Conservation (phyloP, 2,797 vertebrate species). For the Triplophysa bombifrons region DNA sequence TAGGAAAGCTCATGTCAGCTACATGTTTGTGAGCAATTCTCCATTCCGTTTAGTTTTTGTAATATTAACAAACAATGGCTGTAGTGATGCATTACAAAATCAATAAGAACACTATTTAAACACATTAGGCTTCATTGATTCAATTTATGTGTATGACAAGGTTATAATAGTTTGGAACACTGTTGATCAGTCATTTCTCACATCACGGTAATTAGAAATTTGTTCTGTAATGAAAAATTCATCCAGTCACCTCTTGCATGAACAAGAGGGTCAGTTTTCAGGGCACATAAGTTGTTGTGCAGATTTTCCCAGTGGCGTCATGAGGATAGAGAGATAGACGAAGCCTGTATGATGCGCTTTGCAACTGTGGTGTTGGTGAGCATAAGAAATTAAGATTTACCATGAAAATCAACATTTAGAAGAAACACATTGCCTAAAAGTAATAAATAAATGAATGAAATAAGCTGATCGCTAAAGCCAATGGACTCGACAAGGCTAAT, state of each 20-base stretch:
- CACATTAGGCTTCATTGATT: constrained; percentile 7
- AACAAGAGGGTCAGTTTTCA: neutral
- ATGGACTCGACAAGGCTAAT: neutral
- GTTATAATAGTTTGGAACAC: constrained; percentile 13
- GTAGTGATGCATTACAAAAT: neutral
- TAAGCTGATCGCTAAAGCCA: constrained; percentile 4
- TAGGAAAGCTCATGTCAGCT: neutral
- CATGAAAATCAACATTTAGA: neutral
- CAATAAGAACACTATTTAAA: constrained; percentile 4
- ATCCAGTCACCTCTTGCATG: neutral
- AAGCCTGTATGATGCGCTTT: neutral
- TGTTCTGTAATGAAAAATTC: constrained; percentile 23
- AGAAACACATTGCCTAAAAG: neutral
- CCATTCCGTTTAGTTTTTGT: neutral
- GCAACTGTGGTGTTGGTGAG: neutral
- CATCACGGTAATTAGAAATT: constrained; percentile 1
- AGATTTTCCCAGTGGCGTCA: neutral
- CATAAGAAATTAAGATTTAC: neutral
- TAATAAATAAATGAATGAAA: constrained; percentile 23
- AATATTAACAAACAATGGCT: neutral
- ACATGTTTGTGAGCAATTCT: constrained; percentile 16
- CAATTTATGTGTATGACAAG: neutral
- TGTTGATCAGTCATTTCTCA: constrained; percentile 15
- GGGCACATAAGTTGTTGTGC: neutral
- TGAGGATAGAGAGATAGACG: neutral